phyloP scores from a whole-genome alignment of 2,797 vertebrate species.

The Sebastes hubbsi region DNA sequence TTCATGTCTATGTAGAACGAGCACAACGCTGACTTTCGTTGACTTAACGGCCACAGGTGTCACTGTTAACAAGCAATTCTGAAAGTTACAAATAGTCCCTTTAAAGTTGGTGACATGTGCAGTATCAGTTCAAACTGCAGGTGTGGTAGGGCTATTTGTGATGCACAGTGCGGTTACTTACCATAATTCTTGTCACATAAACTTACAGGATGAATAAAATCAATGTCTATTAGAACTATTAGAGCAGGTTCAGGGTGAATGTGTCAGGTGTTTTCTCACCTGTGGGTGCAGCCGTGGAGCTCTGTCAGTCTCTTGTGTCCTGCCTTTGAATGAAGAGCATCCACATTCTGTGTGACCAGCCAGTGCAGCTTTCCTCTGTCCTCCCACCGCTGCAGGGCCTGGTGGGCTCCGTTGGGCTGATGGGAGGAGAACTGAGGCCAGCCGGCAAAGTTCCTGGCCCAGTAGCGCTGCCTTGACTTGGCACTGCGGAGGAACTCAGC shows the following conservation, averaged over 20 bases:
- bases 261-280: slow-evolving; percentile 71
- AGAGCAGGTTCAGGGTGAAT: background rate
- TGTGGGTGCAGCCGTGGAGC: slow-evolving; percentile 93
- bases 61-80: too few species aligned
- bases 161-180: background rate
- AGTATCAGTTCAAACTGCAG: too few species aligned
- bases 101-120: too few species aligned
- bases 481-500: slow-evolving; percentile 87
- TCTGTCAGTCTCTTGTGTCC: slow-evolving; percentile 90
- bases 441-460: slow-evolving; percentile 96
- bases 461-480: slow-evolving; percentile 90
- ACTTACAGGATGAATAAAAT: background rate
- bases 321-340: slow-evolving; percentile 92
- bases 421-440: slow-evolving; percentile 94
- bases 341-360: slow-evolving; percentile 98
- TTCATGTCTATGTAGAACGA: too few species aligned
- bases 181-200: background rate
- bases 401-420: slow-evolving; percentile 89
- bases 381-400: slow-evolving; percentile 87
- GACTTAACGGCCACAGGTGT: too few species aligned
- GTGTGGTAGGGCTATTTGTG: too few species aligned
- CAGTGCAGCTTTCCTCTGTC: slow-evolving; percentile 89
- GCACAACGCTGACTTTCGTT: too few species aligned
- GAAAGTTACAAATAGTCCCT: too few species aligned
- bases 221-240: accelerated